These are phyloP conservation scores for Scomber japonicus DNA, from an alignment of 2,113 vertebrate species.

Conservation along the genomic window DNA sequence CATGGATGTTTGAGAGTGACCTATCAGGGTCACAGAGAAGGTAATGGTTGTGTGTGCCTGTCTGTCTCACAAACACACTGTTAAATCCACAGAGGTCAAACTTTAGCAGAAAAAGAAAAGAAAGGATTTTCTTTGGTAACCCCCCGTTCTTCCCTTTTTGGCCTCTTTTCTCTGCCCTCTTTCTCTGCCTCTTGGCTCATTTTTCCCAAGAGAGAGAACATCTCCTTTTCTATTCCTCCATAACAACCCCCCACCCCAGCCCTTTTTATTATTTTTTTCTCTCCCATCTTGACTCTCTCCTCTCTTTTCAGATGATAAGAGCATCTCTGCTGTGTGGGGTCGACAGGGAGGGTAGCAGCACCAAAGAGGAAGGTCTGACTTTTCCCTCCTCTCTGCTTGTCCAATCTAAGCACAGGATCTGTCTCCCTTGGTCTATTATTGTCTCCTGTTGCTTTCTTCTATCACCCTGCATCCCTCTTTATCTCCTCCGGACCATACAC, in stretches of 20 bases:
- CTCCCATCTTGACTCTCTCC: background rate
- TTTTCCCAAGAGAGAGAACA: constrained; percentile 16
- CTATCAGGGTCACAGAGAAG: constrained; percentile 20
- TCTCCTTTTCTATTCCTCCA: constrained; percentile 1
- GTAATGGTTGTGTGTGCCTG: background rate
- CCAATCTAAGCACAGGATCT: constrained; percentile 10
- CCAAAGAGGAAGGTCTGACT: background rate
- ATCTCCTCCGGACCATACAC: background rate
- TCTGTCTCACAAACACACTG: constrained; percentile 1
- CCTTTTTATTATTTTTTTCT: constrained; percentile 1
- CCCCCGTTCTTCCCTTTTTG: background rate
- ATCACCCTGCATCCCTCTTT: constrained; percentile 7
- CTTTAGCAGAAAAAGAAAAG: constrained; percentile 14
- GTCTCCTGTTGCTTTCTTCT: constrained; percentile 24
- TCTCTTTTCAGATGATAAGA: constrained; percentile 27
- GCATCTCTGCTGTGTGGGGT: constrained; percentile 7
- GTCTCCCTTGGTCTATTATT: constrained; percentile 27
- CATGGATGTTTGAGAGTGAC: background rate
- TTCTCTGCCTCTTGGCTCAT: constrained; percentile 20
- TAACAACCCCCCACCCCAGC: background rate
- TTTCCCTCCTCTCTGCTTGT: constrained; percentile 10
- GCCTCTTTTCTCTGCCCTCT: background rate
- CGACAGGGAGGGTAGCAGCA: background rate
- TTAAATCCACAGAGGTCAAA: constrained; percentile 40
- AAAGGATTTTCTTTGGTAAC: constrained; percentile 19